Evolutionary conservation across 37 sponge, comb jelly and placozoan species (phyloP), one percentile per base, ranked within the genome.

Genomic region (Halichondria panicea): DNA sequence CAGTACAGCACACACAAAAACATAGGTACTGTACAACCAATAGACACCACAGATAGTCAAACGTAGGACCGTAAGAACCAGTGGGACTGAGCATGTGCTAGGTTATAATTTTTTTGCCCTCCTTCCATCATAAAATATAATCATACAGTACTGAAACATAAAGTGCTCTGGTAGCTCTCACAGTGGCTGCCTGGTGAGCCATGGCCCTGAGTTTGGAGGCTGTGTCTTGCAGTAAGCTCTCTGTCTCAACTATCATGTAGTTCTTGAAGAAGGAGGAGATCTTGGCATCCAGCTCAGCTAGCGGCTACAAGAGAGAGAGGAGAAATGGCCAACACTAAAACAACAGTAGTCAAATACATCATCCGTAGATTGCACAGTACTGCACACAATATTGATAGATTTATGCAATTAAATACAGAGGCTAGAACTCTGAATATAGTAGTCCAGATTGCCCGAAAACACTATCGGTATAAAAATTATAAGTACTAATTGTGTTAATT

Each of bases 211-310:
- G 43, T 32, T 76, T 78, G 1, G 35, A 38, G 8, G 79, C 63
- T 43, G 78, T 78, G 43, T 76, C 74, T 21, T 22, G 22, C 4
- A 85, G 67, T 35, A 78, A 33, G 12, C 67, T 70, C 67, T 65
- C 66, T 36, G n/a, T 40, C 30, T 78, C 66, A 31, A 85, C 72
- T 4, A 85, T 34, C 42, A 85, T 21, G 56, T 85, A 85, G 53
- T 78, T 77, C 57, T 73, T 57, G 31, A 43, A 27, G 54, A 85
- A 85, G 38, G 59, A 34, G 2, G 55, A 22, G 19, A 78, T 65
- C 57, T 37, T 63, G 13, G 34, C 39, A 21, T 85, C 66, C 39
- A 85, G 39, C 38, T 83, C 75, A 5, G 34, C 55, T 41, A 74
- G 27, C 5, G 44, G 52, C 76, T 83, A 40, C 21, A 43, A 7